Conservation (phyloP, 2,888 invertebrate genomes). For the Drosophila ustulata region DNA sequence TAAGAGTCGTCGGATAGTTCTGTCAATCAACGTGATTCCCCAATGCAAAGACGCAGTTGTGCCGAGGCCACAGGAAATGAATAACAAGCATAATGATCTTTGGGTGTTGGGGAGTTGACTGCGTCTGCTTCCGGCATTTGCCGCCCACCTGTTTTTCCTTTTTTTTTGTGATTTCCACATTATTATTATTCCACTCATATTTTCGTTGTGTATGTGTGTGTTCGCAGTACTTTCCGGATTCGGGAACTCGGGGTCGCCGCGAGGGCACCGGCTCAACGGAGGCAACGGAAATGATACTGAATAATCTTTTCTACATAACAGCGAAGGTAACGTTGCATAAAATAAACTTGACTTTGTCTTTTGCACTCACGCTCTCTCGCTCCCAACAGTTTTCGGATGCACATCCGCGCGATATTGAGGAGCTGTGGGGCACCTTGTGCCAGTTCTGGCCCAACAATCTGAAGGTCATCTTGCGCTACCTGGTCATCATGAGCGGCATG, state of each 20-base stretch:
- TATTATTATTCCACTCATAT: background rate
- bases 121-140: slow-evolving; percentile 17
- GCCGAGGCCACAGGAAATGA: background rate
- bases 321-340: slow-evolving; percentile 89
- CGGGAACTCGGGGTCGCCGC: slow-evolving; percentile 89
- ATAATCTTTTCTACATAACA: slow-evolving; percentile 99
- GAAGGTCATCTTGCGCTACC: slow-evolving; percentile 97
- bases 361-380: background rate
- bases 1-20: slow-evolving; percentile 74
- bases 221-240: slow-evolving; percentile 87
- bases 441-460: slow-evolving; percentile 99
- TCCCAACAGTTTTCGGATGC: slow-evolving; percentile 94
- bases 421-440: slow-evolving; percentile 97
- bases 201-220: background rate
- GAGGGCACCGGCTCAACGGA: slow-evolving; percentile 99
- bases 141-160: background rate
- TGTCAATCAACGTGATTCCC: background rate
- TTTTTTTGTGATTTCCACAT: slow-evolving; percentile 5
- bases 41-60: background rate
- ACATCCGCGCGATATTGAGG: slow-evolving; percentile 97
- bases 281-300: slow-evolving; percentile 99
- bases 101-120: background rate
- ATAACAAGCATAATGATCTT: background rate
- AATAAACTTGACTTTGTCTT: slow-evolving; percentile 8
- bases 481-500: slow-evolving; percentile 98